Evolutionary conservation across 2,888 invertebrate genomes (phyloP), one percentile per base, ranked within the genome.

Genomic region (Spilosoma lubricipeda): DNA sequence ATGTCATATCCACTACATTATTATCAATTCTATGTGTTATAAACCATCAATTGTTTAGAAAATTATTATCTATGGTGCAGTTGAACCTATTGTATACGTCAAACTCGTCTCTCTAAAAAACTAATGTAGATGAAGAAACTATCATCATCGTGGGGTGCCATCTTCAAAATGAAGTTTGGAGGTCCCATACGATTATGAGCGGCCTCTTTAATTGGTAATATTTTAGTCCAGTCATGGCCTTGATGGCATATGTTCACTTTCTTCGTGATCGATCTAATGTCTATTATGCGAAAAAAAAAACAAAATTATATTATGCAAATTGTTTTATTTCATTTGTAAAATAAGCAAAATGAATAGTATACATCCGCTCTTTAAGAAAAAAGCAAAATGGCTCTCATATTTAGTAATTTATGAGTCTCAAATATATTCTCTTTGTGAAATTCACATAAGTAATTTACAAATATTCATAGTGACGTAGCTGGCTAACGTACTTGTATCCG

Each of bases 401-500:
- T 27, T 30, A 30, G 30, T 30, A 18, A 63, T 63, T 63, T 15
- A 30, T 30, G 5, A 30, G 30, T 63, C 30, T 63, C 18, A 63
- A 63, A 30, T 30, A 18, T 63, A 27, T 63, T 30, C 13, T 18
- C 30, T 63, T 18, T 1, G 2, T 63, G 30, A 30, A 63, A 71
- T 27, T 33, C 15, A 48, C 30, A 15, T 45, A 70, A 48, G 4
- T 48, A 66, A 48, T 48, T 64, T 15, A 13, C 20, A n/a, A 27
- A 56, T 7, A 67, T 45, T 63, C 30, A 5, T 33, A 72, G 33
- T 48, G 56, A n/a, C 63, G 2, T 30, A 73, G 65, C 71, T 20
- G 20, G 48, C 20, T 39, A 48, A 48, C 23, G 7, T n/a, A 56
- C 75, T 80, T 70, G 76, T 72, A 18, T 86, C 87, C 87, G 86